These are phyloP conservation scores for Tetheella fluctuosa DNA, from an alignment of 2,888 invertebrate genomes.

Conservation along the genomic window DNA sequence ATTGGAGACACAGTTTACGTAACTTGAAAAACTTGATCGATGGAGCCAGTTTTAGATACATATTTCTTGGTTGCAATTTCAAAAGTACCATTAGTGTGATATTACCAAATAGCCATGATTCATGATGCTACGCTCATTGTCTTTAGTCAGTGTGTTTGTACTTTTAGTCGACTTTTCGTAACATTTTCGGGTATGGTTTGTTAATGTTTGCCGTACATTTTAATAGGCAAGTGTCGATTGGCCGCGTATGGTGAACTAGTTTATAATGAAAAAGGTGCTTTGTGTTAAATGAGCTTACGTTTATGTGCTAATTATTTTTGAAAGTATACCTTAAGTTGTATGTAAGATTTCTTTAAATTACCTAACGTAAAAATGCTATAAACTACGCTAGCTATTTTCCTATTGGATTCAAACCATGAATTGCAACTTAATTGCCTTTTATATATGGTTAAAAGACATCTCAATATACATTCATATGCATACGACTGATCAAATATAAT, in stretches of 20 bases:
- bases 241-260: conserved; percentile 50
- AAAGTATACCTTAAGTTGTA: not conserved
- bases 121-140: conserved; percentile 64
- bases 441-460: not conserved
- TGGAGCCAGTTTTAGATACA: conserved; percentile 58
- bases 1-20: conserved; percentile 40
- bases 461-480: not conserved
- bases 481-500: not conserved
- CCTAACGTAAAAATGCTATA: not conserved
- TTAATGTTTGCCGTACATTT: conserved; percentile 52
- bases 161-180: conserved; percentile 36
- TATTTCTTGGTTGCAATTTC: conserved; percentile 54
- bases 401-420: not conserved
- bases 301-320: conserved; percentile 21
- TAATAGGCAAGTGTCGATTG: conserved; percentile 67
- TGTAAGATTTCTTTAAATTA: too few species aligned
- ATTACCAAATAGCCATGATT: conserved; percentile 71
- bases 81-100: conserved; percentile 63
- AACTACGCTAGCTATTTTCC: too few species aligned
- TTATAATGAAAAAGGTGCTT: conserved; percentile 37
- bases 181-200: conserved; percentile 20
- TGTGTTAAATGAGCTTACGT: conserved; percentile 28
- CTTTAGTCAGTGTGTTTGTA: conserved; percentile 47
- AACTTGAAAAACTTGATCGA: conserved; percentile 54
- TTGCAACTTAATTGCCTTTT: not conserved